These are phyloP conservation scores for Callopanchax toddi DNA, from an alignment of 2,113 vertebrate genomes.

Conservation along the genomic window DNA sequence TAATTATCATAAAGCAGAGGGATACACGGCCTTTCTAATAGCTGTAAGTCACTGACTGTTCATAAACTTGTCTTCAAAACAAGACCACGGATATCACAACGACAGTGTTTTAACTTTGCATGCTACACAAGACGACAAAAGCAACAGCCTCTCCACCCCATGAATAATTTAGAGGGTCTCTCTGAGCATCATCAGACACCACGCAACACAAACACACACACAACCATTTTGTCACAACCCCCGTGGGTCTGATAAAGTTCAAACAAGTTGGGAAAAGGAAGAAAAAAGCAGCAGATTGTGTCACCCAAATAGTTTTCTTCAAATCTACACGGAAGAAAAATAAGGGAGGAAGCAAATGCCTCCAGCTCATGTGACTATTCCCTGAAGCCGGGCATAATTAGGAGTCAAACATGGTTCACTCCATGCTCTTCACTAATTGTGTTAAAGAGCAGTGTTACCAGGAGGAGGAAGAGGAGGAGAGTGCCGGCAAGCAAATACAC, in stretches of 20 bases:
- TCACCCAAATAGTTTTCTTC: conserved; percentile 68
- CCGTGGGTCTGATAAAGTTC: conserved; percentile 82
- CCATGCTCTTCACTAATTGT: conserved; percentile 92
- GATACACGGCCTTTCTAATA: conserved; percentile 31
- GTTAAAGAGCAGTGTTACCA: conserved; percentile 94
- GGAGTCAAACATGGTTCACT: conserved; percentile 88
- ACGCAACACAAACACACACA: conserved; percentile 73
- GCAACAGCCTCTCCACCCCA: conserved; percentile 74
- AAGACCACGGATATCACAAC: conserved; percentile 69
- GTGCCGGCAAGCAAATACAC: conserved; percentile 76
- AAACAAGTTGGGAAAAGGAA: conserved; percentile 73
- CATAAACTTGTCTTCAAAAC: conserved; percentile 48
- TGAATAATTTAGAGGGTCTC: conserved; percentile 81
- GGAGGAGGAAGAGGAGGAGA: conserved; percentile 65
- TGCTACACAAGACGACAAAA: conserved; percentile 72
- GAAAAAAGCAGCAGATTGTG: conserved; percentile 38
- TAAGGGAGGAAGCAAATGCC: conserved; percentile 36
- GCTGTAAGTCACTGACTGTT: conserved; percentile 55
- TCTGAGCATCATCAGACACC: conserved; percentile 70
- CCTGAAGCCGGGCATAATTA: conserved; percentile 91
- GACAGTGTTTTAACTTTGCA: conserved; percentile 73
- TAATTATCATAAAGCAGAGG: conserved; percentile 30
- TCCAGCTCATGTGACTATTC: conserved; percentile 84
- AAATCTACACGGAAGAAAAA: conserved; percentile 60
- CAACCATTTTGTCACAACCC: conserved; percentile 78